Base-by-base conservation (phyloP, 2,797 vertebrate species). In the Sebastes cheni region DNA sequence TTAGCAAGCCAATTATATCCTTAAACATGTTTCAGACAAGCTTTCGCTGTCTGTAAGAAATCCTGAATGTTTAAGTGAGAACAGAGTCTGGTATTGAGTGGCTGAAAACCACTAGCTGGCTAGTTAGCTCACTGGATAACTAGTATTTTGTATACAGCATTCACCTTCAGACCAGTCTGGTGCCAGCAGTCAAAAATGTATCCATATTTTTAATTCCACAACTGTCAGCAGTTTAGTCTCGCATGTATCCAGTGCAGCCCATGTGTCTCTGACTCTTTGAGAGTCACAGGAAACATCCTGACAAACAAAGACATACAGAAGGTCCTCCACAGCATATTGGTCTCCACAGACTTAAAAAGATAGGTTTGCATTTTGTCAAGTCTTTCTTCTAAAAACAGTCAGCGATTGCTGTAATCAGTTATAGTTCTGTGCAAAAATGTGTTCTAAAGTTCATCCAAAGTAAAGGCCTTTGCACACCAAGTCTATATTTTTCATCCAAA, bases 1-100 rank as follows among this genome's bases (percentile, higher is more conserved):
- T 79, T 83, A 72, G 55, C 58, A 29, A 72, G 79, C 72, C 74
- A 84, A 58, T 86, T 81, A 80, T 59, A 75, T 80, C 22, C n/a
- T 23, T 58, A 25, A 75, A 75, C 69, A 54, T 64, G 64, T 81
- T 83, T 77, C 54, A 74, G 75, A 60, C 69, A 36, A 36, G 62
- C 55, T 62, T 62, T 84, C 16, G 39, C 60, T 52, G 30, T 77
- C 27, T 1, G 1, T n/a, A 12, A 32, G n/a, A 80, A 67, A 81
- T 67, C 77, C 61, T 84, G 12, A 11, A 60, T 60, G 56, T 46
- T 60, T n/a, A 6, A 36, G 32, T 55, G 16, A 59, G 22, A 59
- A 32, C 25, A 34, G 55, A 8, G 20, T 75, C 23, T n/a, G 29
- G 3, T 6, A 46, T 20, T 58, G 36, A 30, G 6, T 14, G 39